Evolutionary conservation across 1,140 invertebrate genomes (phyloP), one percentile per base, ranked within the genome.

Genomic region (Aphis gossypii): DNA sequence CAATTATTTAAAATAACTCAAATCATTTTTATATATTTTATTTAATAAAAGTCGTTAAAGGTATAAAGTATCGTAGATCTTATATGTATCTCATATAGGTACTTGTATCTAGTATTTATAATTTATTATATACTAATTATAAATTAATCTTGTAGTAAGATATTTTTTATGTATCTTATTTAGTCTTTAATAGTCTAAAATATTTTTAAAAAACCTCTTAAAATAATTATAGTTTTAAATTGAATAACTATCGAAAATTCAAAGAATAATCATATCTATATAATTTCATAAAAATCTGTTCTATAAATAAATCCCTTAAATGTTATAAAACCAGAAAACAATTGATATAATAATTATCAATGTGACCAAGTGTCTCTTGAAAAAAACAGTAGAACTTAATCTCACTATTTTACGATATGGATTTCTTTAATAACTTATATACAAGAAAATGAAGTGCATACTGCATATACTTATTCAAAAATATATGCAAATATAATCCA

Each of bases 321-420:
- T 48, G 60, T 41, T 41, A 41, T 90, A 60, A 41, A 41, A 38
- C 11, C 35, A 44, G 38, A 60, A 60, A 60, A 90, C 54, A 90
- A 90, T 90, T 25, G 38, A 30, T 56, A 30, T 21, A 30, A 90
- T n/a, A 41, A 90, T 90, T 60, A 90, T 60, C 54, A 7, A 90
- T 3, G 14, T 18, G 30, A 8, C 41, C 0, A 7, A 41, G 88
- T 14, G 11, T 18, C 38, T 41, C 38, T 38, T 51, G 9, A 60
- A 41, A 30, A 60, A 14, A 30, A 60, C 44, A 25, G 9, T 38
- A 30, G 6, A 30, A 9, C 14, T 41, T 60, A 60, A 56, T 60
- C 54, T 60, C 54, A 11, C 20, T 90, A 20, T 25, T 25, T 41
- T 44, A 90, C 54, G 44, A 90, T 60, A 90, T 44, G 11, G 11